These are phyloP conservation scores for Dasysyrphus albostriatus DNA, from an alignment of 2,888 invertebrate species.

Conservation along the genomic window DNA sequence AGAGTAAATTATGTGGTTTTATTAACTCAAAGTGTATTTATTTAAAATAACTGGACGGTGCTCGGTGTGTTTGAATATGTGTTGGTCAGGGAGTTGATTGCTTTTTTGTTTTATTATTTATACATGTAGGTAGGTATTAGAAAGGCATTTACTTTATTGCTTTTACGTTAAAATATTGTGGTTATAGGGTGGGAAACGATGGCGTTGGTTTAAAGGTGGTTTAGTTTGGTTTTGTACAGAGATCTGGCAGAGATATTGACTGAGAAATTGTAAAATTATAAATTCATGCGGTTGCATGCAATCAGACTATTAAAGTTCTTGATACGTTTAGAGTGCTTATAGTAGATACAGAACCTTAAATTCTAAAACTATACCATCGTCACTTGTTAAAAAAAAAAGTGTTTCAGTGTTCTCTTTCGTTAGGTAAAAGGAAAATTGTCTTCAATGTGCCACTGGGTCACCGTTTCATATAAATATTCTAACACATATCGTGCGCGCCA, in stretches of 20 bases:
- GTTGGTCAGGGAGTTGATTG: constrained; percentile 16
- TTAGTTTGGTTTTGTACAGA: constrained; percentile 9
- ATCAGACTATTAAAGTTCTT: neutral
- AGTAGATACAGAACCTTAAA: neutral
- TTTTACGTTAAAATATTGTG: neutral
- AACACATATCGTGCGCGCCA: constrained; percentile 2
- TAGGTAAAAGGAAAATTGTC: neutral
- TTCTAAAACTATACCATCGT: neutral
- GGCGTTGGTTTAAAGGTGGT: neutral
- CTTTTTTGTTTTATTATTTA: neutral
- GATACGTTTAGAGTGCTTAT: constrained; percentile 13
- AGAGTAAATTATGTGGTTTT: neutral
- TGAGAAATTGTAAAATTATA: neutral
- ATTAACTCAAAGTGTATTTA: neutral
- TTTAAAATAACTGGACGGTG: constrained; percentile 27
- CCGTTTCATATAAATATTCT: constrained; percentile 17
- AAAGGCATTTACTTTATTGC: constrained; percentile 40
- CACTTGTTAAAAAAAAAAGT: neutral
- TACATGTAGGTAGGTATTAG: neutral
- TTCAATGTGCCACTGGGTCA: neutral
- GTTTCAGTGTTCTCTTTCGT: neutral
- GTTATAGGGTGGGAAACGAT: neutral
- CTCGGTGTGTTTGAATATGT: neutral
- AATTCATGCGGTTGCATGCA: neutral
- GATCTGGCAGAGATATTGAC: neutral